Base-by-base conservation (phyloP, 2,113 vertebrate species). In the Tragelaphus strepsiceros region DNA sequence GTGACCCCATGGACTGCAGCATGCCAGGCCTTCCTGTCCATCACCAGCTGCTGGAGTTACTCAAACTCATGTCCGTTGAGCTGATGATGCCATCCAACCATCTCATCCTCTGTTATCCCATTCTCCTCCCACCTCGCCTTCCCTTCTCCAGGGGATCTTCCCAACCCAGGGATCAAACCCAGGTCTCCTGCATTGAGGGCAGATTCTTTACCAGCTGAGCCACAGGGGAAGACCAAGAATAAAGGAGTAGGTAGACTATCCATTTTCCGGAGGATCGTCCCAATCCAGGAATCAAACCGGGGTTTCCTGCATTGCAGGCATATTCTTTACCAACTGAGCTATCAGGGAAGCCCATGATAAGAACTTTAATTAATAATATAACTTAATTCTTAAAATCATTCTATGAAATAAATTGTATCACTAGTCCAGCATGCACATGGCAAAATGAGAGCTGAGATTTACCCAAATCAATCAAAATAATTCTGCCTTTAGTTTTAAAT, bases 401-500 rank as follows among this genome's bases (percentile, higher is more conserved):
- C 3, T 46, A 28, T 28, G 22, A 91, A 58, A 3, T 49, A 39
- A 59, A 3, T 64, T 22, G 16, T 56, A 58, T 58, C 35, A 67
- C 15, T 24, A 56, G 24, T 67, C 39, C 2, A 30, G 86, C 64
- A 80, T 51, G 49, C 24, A 87, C 14, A 28, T 43, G 53, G 28
- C 26, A 92, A 59, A 67, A 67, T 88, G 32, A 81, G 21, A 81
- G 15, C 43, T 83, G 14, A 46, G 12, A 61, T 88, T 82, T 54
- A 83, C 13, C 11, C 59, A 92, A 85, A 92, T 32, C 77, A 82
- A 15, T 16, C 2, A 61, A 61, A 12, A 83, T 54, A 88, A 59
- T 88, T 43, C 32, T 92, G 46, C 43, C 62, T 88, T 83, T 15
- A 61, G 9, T 82, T 87, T 88, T 53, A 74, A 88, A 82, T 32